Percentiles rank a stretch among this genome's conserved stretches.
Evolutionary conservation across 23 tunicate species (phyloP).

Genomic region (Styela plicata): DNA sequence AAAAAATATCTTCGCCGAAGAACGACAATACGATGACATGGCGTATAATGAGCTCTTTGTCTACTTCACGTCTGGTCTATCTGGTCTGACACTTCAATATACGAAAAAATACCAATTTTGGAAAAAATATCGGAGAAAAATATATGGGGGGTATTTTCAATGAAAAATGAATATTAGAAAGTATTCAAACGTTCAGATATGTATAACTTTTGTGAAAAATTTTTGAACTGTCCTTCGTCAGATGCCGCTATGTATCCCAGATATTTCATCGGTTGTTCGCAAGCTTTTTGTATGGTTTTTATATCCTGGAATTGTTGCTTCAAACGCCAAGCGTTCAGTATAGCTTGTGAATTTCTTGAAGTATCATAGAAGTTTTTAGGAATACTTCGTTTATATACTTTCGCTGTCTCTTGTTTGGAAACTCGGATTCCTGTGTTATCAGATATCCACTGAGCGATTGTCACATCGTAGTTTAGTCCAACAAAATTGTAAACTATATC

Average conservation of each 20-base stretch:
- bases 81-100: too few species aligned
- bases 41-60: too few species aligned
- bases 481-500: conserved; percentile 33
- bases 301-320: background rate
- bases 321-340: conserved; percentile 10
- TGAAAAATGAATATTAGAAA: too few species aligned
- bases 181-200: too few species aligned
- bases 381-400: background rate
- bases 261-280: conserved; percentile 15
- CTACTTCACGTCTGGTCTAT: too few species aligned
- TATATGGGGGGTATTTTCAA: too few species aligned
- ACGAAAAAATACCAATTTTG: too few species aligned
- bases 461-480: conserved; percentile 30
- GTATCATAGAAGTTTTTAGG: conserved; percentile 7
- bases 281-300: conserved; percentile 11
- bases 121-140: too few species aligned
- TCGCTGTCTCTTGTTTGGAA: background rate
- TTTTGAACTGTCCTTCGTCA: too few species aligned
- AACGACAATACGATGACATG: too few species aligned
- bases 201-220: too few species aligned
- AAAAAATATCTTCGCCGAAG: too few species aligned
- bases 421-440: conserved; percentile 17
- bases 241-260: conserved; percentile 15
- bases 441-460: conserved; percentile 24
- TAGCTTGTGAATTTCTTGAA: conserved; percentile 16